phyloP scores from a whole-genome alignment of 2,888 invertebrate genomes.

The Drosophila fulvimacula region DNA sequence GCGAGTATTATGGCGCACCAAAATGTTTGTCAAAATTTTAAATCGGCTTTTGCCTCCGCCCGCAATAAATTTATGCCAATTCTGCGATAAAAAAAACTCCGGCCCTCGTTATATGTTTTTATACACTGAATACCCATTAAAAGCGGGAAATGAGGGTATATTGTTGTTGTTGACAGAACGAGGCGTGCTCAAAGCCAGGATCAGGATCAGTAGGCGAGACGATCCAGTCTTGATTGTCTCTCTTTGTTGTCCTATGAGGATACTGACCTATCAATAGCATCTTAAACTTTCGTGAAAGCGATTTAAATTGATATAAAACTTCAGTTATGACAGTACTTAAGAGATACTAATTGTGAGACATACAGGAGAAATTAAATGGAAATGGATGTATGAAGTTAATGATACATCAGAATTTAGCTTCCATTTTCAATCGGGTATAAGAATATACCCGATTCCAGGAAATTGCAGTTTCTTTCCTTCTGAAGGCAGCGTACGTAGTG shows the following conservation, averaged over 20 bases:
- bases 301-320: background rate
- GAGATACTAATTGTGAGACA: too few relatives aligned
- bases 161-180: background rate
- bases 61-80: conserved; percentile 69
- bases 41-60: conserved; percentile 45
- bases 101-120: conserved; percentile 19
- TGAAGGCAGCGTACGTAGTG: too few relatives aligned
- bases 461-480: background rate
- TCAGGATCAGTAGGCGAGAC: background rate
- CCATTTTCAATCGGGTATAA: background rate
- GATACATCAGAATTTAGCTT: background rate
- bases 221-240: background rate
- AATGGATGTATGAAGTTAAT: too few relatives aligned
- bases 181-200: background rate
- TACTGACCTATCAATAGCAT: background rate
- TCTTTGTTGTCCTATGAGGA: background rate
- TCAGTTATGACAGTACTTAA: too few relatives aligned
- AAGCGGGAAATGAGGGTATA: background rate
- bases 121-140: background rate
- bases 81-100: conserved; percentile 50
- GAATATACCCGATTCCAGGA: background rate
- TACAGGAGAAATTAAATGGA: too few relatives aligned
- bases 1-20: conserved; percentile 49
- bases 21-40: conserved; percentile 74
- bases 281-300: background rate